phyloP scores from a whole-genome alignment of 2,888 invertebrate genomes.

The Ophion obscuratus region DNA sequence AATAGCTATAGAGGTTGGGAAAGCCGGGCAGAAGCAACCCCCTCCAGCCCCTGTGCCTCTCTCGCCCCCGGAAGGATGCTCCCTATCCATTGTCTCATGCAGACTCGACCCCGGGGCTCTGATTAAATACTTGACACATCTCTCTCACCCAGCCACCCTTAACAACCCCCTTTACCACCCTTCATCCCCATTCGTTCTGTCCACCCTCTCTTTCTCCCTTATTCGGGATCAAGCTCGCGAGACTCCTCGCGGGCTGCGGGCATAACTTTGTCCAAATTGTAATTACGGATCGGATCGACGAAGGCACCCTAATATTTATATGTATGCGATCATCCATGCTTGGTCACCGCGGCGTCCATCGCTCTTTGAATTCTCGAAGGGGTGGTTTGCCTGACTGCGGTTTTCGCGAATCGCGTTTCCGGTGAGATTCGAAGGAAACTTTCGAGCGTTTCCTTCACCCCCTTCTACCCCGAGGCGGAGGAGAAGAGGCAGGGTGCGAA shows the following conservation, averaged over 20 bases:
- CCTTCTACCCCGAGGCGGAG: not conserved
- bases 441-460: not conserved
- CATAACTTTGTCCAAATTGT: conserved; percentile 83
- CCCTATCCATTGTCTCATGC: conserved; percentile 81
- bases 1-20: conserved; percentile 48
- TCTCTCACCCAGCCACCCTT: conserved; percentile 45
- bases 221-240: conserved; percentile 3
- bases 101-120: conserved; percentile 78
- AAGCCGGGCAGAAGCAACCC: conserved; percentile 43
- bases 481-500: not conserved
- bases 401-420: conserved; percentile 70
- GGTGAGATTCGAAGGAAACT: conserved; percentile 7
- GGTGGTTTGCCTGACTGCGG: not conserved
- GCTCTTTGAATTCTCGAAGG: not conserved
- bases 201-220: not conserved
- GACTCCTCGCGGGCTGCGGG: conserved; percentile 67
- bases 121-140: conserved; percentile 84
- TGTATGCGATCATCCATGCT: not conserved
- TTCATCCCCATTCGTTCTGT: not conserved
- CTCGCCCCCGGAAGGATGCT: conserved; percentile 69
- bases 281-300: conserved; percentile 80
- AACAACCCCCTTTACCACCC: not conserved
- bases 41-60: not conserved
- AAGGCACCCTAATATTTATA: conserved; percentile 18
- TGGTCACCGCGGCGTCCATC: not conserved